Percentiles rank a stretch among this genome's conserved stretches.
phyloP scores from a whole-genome alignment of 2,113 vertebrate genomes.

The Hoplias malabaricus region DNA sequence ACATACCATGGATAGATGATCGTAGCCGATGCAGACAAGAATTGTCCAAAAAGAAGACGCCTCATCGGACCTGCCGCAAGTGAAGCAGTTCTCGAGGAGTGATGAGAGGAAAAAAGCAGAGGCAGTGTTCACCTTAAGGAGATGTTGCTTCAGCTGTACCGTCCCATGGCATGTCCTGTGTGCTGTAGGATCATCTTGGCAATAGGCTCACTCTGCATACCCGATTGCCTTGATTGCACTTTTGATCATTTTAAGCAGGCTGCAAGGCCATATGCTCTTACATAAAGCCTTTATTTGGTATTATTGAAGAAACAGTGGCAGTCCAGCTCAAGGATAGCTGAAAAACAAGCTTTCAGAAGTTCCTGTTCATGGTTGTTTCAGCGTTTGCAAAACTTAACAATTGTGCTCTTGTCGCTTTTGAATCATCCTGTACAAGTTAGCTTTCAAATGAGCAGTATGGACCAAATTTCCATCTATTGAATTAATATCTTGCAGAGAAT shows the following conservation, averaged over 20 bases:
- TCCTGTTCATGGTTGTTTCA: constrained; percentile 6
- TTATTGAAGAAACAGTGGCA: neutral
- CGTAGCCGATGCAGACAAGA: constrained; percentile 83
- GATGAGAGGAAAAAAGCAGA: neutral
- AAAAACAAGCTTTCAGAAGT: constrained; percentile 19
- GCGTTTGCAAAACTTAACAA: constrained; percentile 19
- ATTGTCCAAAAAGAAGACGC: constrained; percentile 86
- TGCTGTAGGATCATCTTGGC: constrained; percentile 3
- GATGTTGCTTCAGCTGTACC: constrained; percentile 1
- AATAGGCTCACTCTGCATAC: neutral
- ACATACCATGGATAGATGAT: constrained; percentile 88
- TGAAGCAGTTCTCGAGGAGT: constrained; percentile 51
- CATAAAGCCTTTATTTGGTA: neutral
- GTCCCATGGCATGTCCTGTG: constrained; percentile 1
- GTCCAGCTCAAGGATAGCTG: neutral
- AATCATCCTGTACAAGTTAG: constrained; percentile 2
- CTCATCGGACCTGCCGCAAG: constrained; percentile 85
- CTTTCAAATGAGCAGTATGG: constrained; percentile 9
- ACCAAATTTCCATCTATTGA: constrained; percentile 32
- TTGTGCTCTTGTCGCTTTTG: constrained; percentile 32
- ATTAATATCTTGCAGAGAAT: neutral
- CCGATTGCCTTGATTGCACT: constrained; percentile 26
- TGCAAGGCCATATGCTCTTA: neutral
- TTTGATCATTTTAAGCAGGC: constrained; percentile 14
- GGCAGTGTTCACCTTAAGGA: neutral